Base-by-base conservation (phyloP, 2,797 vertebrate species). In the Pangasius larnaudii region DNA sequence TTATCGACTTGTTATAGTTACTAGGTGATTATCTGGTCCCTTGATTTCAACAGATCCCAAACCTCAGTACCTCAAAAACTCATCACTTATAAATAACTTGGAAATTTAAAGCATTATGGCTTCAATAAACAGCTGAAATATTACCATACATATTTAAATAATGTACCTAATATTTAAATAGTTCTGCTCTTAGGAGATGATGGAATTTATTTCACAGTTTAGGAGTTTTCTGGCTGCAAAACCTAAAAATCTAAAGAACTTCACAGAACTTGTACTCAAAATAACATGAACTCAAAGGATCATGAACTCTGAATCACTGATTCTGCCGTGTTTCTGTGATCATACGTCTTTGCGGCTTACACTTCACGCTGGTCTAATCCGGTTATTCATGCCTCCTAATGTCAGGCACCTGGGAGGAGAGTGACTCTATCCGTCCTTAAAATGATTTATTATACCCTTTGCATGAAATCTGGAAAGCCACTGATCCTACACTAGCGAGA, bases 311-410 rank as follows among this genome's bases (percentile, higher is more conserved):
- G 39, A 59, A 49, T 36, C 16, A 3, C n/a, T 36, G 69, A n/a
- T 30, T 81, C 75, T 69, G 61, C 63, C 7, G 30, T 74, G 85
- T 77, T 83, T 36, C 86, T 87, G 89, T 89, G 89, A 93, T 92
- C 88, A 86, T 90, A 90, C 84, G 58, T 87, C 80, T 90, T 86
- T 90, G 86, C 78, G 88, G 86, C 92, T 91, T 91, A 90, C 89
- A 90, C 85, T 89, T 84, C 87, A 86, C 86, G 87, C 74, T 83
- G 89, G 36, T 77, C 91, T 92, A 93, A 95, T 95, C 92, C 86
- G 91, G 88, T 95, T 94, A 93, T 87, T 90, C 88, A 90, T 87
- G 86, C 88, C 89, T 93, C 89, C 93, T 93, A 90, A 94, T 93
- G 92, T 90, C 90, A 88, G 39, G 51, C 49, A 80, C 16, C 84